These are phyloP conservation scores for Pyrrhura leucotis DNA, from an alignment of 2,797 vertebrate species.

Conservation along the genomic window DNA sequence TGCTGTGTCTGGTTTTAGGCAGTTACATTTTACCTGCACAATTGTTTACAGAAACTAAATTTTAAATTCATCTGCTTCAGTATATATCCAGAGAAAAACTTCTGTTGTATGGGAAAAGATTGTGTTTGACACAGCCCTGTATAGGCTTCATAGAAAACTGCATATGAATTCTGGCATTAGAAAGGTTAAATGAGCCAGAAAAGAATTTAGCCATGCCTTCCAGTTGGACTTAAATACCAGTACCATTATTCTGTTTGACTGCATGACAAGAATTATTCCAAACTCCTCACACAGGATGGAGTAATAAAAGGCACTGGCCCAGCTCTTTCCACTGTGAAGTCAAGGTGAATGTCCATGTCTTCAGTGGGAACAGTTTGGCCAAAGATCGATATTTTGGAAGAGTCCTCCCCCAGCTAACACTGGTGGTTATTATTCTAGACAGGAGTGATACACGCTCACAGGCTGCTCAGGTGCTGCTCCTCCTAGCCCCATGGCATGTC, in stretches of 20 bases:
- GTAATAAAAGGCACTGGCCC: not conserved
- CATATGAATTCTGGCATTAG: conserved; percentile 7
- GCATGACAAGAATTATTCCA: conserved; percentile 37
- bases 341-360: not conserved
- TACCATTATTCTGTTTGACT: conserved; percentile 37
- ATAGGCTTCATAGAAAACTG: not conserved
- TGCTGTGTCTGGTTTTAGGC: not conserved
- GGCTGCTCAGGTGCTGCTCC: not conserved
- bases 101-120: not conserved
- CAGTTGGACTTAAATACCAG: not conserved
- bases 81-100: not conserved
- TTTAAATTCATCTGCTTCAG: not conserved
- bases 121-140: not conserved
- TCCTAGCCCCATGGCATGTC: fast-evolving
- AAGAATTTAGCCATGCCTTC: not conserved
- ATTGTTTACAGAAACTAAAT: not conserved
- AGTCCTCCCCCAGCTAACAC: fast-evolving
- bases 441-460: fast-evolving
- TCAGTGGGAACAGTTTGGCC: not conserved
- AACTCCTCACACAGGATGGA: not conserved
- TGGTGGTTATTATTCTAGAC: not conserved
- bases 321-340: not conserved
- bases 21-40: not conserved
- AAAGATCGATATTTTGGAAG: not conserved
- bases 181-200: conserved; percentile 36